Conservation (phyloP, 2,797 vertebrate species). For the Lates japonicus region DNA sequence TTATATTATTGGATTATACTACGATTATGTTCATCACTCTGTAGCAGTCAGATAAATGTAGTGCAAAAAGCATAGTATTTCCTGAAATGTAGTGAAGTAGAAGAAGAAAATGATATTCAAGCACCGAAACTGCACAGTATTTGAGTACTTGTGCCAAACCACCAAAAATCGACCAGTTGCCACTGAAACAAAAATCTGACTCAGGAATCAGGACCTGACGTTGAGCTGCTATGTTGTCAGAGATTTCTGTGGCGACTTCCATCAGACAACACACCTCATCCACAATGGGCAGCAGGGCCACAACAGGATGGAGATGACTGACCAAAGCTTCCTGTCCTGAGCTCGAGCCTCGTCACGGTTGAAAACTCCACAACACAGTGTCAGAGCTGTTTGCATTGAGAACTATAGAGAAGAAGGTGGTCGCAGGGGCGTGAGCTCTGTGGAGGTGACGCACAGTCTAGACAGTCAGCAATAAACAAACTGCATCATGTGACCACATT, state of each 20-base stretch:
- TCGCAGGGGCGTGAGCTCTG: constrained; percentile 39
- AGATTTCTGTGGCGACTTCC: neutral
- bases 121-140: too few species aligned
- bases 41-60: too few species aligned
- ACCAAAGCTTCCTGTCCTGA: constrained; percentile 31
- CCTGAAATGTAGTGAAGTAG: too few species aligned
- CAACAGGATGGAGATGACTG: neutral
- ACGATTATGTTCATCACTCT: too few species aligned
- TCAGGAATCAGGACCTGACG: neutral
- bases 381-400: neutral
- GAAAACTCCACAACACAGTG: neutral
- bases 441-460: constrained; percentile 49
- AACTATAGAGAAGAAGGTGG: constrained; percentile 27
- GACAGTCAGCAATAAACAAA: constrained; percentile 74
- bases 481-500: constrained; percentile 57
- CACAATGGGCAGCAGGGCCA: too few species aligned
- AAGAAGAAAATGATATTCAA: too few species aligned
- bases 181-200: neutral
- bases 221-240: neutral
- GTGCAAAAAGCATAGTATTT: too few species aligned
- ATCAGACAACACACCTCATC: neutral
- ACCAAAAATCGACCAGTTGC: neutral
- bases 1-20: too few species aligned
- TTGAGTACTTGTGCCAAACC: too few species aligned
- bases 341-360: neutral